Conservation (phyloP, 2,797 vertebrate genomes). For the Sciaenops ocellatus region DNA sequence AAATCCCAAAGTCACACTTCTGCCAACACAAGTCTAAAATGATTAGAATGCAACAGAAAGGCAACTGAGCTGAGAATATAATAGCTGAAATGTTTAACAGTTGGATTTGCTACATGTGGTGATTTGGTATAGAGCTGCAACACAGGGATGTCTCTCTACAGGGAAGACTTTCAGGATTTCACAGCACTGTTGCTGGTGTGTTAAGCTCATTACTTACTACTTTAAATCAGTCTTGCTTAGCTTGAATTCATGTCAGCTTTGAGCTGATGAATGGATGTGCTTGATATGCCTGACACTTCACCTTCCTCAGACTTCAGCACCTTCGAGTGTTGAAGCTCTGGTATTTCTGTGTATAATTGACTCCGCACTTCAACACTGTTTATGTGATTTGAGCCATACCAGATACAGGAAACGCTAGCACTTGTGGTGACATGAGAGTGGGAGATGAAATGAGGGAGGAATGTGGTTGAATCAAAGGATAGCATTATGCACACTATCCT, state of each 20-base stretch:
- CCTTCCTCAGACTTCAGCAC: constrained; percentile 39
- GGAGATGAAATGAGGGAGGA: constrained; percentile 69
- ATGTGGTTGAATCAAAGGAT: constrained; percentile 67
- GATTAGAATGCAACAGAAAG: not conserved
- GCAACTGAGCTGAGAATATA: not conserved
- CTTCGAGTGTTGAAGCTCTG: constrained; percentile 24
- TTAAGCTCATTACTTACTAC: constrained; percentile 54
- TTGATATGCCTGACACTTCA: constrained; percentile 38
- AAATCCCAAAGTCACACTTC: constrained; percentile 1
- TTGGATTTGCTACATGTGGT: not conserved
- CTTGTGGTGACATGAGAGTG: constrained; percentile 66
- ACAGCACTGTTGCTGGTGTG: constrained; percentile 32
- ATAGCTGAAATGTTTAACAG: not conserved
- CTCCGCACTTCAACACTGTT: constrained; percentile 47
- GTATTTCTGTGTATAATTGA: constrained; percentile 45
- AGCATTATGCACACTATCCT: constrained; percentile 55
- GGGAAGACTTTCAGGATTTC: constrained; percentile 27
- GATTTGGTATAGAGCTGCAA: constrained; percentile 14
- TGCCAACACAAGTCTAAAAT: not conserved
- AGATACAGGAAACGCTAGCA: constrained; percentile 82
- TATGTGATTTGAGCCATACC: constrained; percentile 64
- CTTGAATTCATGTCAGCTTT: constrained; percentile 49
- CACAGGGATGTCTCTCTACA: constrained; percentile 28
- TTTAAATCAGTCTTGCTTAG: constrained; percentile 36
- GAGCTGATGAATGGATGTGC: constrained; percentile 39